A percentile compares a stretch with the other conserved stretches of the same genome.
These are phyloP conservation scores for Pelmatolapia mariae DNA, from an alignment of 2,113 vertebrate genomes.

Conservation along the genomic window DNA sequence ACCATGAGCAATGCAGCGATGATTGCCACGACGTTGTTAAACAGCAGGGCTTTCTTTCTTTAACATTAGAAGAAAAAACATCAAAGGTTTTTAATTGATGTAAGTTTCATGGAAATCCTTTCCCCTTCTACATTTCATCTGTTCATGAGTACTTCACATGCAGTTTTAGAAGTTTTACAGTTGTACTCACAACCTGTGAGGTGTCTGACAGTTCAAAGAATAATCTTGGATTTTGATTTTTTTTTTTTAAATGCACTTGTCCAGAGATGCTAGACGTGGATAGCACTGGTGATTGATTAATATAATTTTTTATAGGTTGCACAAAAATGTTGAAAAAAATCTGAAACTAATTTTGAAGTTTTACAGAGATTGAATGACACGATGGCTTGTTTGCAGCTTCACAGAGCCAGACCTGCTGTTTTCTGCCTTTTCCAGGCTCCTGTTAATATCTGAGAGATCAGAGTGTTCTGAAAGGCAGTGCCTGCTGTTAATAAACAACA, in stretches of 20 bases:
- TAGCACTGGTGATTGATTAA: neutral
- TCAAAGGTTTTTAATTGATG: neutral
- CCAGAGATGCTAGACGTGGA: neutral
- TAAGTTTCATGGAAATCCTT: neutral
- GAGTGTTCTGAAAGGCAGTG: neutral
- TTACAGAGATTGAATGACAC: neutral
- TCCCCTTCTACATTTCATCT: neutral
- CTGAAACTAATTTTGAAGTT: neutral
- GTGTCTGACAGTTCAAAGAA: neutral
- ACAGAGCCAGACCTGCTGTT: neutral
- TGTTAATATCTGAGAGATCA: neutral
- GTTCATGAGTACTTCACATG: neutral
- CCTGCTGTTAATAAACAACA: neutral
- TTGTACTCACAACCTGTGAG: neutral
- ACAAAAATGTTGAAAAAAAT: neutral
- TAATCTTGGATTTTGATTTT: neutral
- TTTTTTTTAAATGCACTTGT: neutral
- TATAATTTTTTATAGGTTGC: neutral
- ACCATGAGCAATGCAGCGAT: neutral
- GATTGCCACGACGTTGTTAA: neutral
- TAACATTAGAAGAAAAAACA: neutral
- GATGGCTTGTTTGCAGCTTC: neutral
- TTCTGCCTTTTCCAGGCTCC: neutral
- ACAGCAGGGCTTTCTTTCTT: neutral
- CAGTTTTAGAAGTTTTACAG: neutral